phyloP scores from a whole-genome alignment of 2,113 vertebrate genomes.

The Irena cyanogastra region DNA sequence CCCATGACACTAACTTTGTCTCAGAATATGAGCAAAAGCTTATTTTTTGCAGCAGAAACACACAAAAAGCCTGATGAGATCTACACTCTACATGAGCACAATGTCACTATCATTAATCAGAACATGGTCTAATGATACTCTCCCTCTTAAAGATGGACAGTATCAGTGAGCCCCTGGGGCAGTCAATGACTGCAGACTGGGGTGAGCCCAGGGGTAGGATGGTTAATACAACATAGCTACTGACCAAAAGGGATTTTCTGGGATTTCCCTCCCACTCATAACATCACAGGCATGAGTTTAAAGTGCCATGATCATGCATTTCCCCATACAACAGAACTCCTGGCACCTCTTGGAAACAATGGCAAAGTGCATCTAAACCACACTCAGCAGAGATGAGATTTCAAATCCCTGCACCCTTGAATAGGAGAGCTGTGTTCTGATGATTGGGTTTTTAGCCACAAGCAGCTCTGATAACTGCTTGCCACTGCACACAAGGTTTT shows the following conservation, averaged over 20 bases:
- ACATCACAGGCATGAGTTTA: neutral
- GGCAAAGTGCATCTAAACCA: neutral
- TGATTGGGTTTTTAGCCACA: neutral
- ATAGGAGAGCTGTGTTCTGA: neutral
- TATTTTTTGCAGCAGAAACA: neutral
- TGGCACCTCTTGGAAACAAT: neutral
- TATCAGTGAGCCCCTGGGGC: neutral
- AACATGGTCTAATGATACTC: neutral
- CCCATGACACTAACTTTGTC: neutral
- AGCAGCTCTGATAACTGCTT: neutral
- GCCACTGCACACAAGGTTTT: neutral
- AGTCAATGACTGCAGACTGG: neutral
- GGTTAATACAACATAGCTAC: neutral
- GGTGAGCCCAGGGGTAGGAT: neutral
- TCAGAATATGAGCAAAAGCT: neutral
- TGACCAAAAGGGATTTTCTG: neutral
- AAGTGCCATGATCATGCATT: neutral
- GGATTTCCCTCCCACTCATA: accelerated
- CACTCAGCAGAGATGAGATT: neutral
- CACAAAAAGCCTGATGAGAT: neutral
- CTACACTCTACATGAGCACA: neutral
- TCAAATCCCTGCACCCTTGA: neutral
- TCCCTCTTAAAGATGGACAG: neutral
- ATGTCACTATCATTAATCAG: neutral
- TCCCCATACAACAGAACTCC: neutral